These are phyloP conservation scores for Phymatocera aterrima DNA, from an alignment of 2,888 invertebrate species.

Conservation along the genomic window DNA sequence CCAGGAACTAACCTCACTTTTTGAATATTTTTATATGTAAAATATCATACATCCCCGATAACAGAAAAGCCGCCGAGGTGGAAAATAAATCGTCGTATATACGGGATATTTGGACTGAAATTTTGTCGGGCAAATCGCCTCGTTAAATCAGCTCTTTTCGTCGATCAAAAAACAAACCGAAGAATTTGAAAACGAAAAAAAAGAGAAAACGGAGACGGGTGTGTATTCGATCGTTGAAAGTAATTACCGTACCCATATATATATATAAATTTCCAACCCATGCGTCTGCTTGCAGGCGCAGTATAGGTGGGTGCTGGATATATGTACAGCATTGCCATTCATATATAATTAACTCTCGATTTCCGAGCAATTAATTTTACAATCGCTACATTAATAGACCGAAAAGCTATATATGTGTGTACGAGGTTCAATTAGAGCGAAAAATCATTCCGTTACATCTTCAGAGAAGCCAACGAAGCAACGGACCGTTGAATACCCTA, in stretches of 20 bases:
- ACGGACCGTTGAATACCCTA: too few species aligned
- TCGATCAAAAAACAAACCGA: not conserved
- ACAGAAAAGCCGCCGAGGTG: too few species aligned
- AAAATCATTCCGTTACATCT: slow-evolving; percentile 20
- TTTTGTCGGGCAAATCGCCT: not conserved
- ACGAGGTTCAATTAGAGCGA: slow-evolving; percentile 3
- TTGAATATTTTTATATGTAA: too few species aligned
- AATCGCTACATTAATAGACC: slow-evolving; percentile 25
- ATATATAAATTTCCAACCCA: slow-evolving; percentile 18
- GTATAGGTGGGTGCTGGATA: not conserved
- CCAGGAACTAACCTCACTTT: too few species aligned
- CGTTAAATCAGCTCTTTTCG: not conserved
- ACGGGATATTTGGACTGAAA: not conserved
- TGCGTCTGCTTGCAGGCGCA: not conserved
- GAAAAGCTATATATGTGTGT: too few species aligned
- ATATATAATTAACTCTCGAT: slow-evolving; percentile 37
- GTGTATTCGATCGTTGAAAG: slow-evolving; percentile 32
- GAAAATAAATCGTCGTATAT: too few species aligned
- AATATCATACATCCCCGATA: too few species aligned
- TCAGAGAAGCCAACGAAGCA: not conserved
- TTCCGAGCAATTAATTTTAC: slow-evolving; percentile 40
- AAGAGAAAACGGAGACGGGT: not conserved
- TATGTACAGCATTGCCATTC: not conserved
- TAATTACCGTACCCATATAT: slow-evolving; percentile 35
- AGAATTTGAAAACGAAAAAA: not conserved